Evolutionary conservation across 2,888 invertebrate genomes (phyloP), one percentile per base, ranked within the genome.

Genomic region (Chirona hameri): DNA sequence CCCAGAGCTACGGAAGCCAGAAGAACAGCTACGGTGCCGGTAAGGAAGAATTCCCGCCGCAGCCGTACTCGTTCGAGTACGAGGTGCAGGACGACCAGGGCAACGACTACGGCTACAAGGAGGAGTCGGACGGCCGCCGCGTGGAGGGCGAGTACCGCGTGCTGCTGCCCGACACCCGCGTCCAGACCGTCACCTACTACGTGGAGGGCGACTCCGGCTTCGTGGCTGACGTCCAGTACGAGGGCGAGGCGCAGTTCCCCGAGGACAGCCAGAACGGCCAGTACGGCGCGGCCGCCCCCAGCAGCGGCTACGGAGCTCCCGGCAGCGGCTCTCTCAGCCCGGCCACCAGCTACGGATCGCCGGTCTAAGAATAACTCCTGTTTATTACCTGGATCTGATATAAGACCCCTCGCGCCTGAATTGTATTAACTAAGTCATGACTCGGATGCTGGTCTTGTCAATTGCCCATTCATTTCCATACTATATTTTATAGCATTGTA

Each of bases 181-280:
- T 31, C 9, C 76, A 76, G 39, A 76, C 76, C 39, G 76, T 76
- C 76, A 21, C 21, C 39, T 76, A 76, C 27, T 14, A 31, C 18
- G 76, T 76, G 18, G 29, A 76, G 39, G 76, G 76, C 7, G 76
- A 76, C 76, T 76, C 76, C 31, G 72, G 72, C 72, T 72, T 72
- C 72, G 72, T 72, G 31, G 72, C 72, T 18, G 31, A 31, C 31
- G 39, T 76, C 7, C 29, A 76, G 39, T 76, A 76, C 76, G 39
- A 76, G 65, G 65, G 65, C 27, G 65, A 65, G 65, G 65, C 27
- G n/a, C 10, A 2, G n/a, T 65, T 65, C 65, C 0, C n/a, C n/a
- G n/a, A 65, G 27, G 27, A 27, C 0, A 69, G 27, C 24, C 60
- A 60, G 65, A 27, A 27, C 65, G 65, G 27, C 27, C 27, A 27